Conservation (phyloP, 2,888 invertebrate genomes). For the Drosophila prolongata region DNA sequence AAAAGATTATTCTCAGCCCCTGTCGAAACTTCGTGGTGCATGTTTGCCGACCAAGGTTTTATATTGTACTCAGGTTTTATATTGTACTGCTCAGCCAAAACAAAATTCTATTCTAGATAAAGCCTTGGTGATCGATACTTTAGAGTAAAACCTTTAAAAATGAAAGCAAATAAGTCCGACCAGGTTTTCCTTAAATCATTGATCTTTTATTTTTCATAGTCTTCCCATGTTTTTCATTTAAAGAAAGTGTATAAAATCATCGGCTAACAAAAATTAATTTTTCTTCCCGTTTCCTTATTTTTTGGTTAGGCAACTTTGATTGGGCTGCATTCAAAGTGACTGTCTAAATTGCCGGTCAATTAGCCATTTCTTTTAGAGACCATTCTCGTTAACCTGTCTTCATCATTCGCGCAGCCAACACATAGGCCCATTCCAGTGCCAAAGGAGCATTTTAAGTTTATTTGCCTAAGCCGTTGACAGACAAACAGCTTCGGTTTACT, state of each 20-base stretch:
- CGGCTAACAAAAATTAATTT: not conserved
- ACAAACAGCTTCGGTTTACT: slow-evolving; percentile 61
- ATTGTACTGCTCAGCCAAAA: no score
- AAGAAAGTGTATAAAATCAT: not conserved
- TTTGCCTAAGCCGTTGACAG: slow-evolving; percentile 75
- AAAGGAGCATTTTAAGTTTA: slow-evolving; percentile 59
- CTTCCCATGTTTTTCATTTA: no score
- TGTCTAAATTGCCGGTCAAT: slow-evolving; percentile 43
- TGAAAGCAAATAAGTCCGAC: no score
- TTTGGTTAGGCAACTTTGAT: slow-evolving; percentile 48
- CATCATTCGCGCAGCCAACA: slow-evolving; percentile 7
- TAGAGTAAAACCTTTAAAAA: no score
- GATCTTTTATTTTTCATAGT: no score
- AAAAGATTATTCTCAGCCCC: no score
- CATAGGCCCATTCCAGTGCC: slow-evolving; percentile 8
- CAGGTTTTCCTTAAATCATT: no score
- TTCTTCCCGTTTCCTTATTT: not conserved
- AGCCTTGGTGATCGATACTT: no score
- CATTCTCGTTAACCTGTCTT: slow-evolving; percentile 35
- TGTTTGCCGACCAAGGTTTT: no score
- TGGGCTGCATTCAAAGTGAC: slow-evolving; percentile 51
- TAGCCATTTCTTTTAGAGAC: slow-evolving; percentile 49
- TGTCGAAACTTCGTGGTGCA: no score
- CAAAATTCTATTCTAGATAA: no score
- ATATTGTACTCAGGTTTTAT: no score